phyloP scores from a whole-genome alignment of 2,797 vertebrate species.

The Siniperca obscura region DNA sequence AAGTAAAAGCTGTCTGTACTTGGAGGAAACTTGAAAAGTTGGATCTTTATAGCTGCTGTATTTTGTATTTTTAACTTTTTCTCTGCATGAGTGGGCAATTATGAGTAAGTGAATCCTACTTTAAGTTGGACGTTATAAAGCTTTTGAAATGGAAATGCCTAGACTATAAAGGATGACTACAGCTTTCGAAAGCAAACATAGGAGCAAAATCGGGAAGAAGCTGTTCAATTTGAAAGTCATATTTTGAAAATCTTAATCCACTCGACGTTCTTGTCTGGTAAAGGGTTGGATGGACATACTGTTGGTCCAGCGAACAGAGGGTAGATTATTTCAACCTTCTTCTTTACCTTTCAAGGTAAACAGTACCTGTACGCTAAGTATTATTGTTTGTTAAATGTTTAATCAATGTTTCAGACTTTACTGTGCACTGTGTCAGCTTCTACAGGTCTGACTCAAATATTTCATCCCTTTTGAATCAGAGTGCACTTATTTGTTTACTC shows the following conservation, averaged over 20 bases:
- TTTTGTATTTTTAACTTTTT: constrained; percentile 16
- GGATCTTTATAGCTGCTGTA: background rate
- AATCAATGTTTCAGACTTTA: too few relatives aligned
- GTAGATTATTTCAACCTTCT: too few relatives aligned
- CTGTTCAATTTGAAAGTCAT: background rate
- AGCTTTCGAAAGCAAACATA: constrained; percentile 7
- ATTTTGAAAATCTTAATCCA: background rate
- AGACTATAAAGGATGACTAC: constrained; percentile 14
- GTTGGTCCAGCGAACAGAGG: too few relatives aligned
- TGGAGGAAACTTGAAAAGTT: constrained; percentile 1
- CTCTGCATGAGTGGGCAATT: constrained; percentile 16
- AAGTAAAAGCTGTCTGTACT: background rate
- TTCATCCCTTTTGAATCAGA: background rate
- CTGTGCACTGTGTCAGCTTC: background rate
- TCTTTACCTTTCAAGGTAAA: too few relatives aligned
- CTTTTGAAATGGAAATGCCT: constrained; percentile 58
- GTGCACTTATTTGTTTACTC: background rate
- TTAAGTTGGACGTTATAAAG: constrained; percentile 21
- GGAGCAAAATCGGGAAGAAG: background rate
- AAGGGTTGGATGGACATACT: background rate
- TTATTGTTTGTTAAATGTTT: background rate
- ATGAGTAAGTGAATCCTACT: constrained; percentile 30
- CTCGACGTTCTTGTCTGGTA: background rate
- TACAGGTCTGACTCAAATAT: background rate
- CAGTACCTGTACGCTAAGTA: background rate